Evolutionary conservation across 1,140 invertebrate species (phyloP), one percentile per base, ranked within the genome.

Genomic region (Scaptomyza pallida): DNA sequence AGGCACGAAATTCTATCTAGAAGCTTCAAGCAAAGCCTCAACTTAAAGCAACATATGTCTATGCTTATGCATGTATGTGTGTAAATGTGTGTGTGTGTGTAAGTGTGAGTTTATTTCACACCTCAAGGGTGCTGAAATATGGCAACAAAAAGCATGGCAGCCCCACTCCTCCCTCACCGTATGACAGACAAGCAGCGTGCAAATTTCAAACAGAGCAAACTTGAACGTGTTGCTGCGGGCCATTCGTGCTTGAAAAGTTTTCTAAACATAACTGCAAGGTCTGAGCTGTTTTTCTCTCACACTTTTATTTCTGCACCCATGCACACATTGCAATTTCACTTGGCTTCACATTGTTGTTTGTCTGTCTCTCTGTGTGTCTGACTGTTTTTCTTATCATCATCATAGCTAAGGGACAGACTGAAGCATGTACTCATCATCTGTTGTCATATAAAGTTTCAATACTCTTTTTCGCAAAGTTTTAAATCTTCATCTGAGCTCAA

Each of bases 121-220:
- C 81, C 81, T 85, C 77, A 81, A 85, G 81, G 79, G 81, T 85
- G 81, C 75, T 81, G 70, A 86, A 85, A 86, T 86, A 86, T 85
- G 73, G 72, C 78, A 82, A 82, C 78, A 82, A 75, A 62, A 72
- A 73, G 13, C 67, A 63, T 17, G 21, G 44, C 33, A 62, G 30
- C 23, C 30, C 19, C 30, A 35, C 43, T 13, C 35, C 26, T 15
- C 2, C n/a, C 17, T n/a, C 8, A 35, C 5, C 23, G 2, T 23
- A 23, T 47, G 52, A 67, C 63, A 72, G 81, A 85, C 67, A 79
- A 64, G 61, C 56, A 62, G 73, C 79, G 77, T 80, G 81, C 72
- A 86, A 68, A 81, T 85, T 78, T 72, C 54, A 17, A 30, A 59
- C 57, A 50, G 54, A 72, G 78, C 68, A 81, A 30, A 72, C 81